Evolutionary conservation across 2,888 invertebrate species (phyloP).

Genomic region (Macrophya alboannulata): DNA sequence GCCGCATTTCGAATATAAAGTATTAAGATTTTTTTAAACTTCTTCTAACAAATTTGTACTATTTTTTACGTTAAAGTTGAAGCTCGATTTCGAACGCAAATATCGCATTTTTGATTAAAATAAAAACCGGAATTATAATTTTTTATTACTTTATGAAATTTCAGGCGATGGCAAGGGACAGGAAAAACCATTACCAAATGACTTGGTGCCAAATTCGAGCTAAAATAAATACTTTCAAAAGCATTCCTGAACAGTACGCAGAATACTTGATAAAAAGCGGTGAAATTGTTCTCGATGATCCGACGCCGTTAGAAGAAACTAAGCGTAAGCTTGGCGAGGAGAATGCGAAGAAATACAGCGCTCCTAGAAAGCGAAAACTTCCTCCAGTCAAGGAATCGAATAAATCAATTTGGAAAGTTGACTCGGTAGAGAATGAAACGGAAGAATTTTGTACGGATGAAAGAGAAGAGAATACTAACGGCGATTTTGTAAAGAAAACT

Average conservation of each 20-base stretch:
- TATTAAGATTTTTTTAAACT: too few species aligned
- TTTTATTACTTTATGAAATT: constrained; percentile 61
- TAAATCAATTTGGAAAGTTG: constrained; percentile 61
- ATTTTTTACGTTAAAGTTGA: too few species aligned
- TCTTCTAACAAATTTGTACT: too few species aligned
- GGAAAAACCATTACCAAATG: constrained; percentile 93
- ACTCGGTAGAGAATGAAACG: constrained; percentile 59
- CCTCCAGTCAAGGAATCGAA: constrained; percentile 55
- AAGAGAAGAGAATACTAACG: not conserved
- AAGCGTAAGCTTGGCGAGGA: constrained; percentile 64
- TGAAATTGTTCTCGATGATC: constrained; percentile 66
- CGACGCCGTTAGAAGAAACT: constrained; percentile 62
- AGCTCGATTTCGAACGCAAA: too few species aligned
- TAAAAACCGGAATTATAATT: too few species aligned
- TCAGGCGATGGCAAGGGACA: constrained; percentile 92
- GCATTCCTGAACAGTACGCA: constrained; percentile 91
- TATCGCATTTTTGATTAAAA: too few species aligned
- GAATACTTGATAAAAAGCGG: constrained; percentile 81
- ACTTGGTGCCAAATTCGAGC: constrained; percentile 94
- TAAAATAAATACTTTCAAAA: constrained; percentile 92
- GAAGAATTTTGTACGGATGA: not conserved
- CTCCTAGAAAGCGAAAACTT: constrained; percentile 57
- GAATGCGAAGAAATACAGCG: constrained; percentile 62
- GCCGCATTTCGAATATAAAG: too few species aligned
- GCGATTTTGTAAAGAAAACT: not conserved